Base-by-base conservation (phyloP, 2,797 vertebrate genomes). In the Poecilia picta region DNA sequence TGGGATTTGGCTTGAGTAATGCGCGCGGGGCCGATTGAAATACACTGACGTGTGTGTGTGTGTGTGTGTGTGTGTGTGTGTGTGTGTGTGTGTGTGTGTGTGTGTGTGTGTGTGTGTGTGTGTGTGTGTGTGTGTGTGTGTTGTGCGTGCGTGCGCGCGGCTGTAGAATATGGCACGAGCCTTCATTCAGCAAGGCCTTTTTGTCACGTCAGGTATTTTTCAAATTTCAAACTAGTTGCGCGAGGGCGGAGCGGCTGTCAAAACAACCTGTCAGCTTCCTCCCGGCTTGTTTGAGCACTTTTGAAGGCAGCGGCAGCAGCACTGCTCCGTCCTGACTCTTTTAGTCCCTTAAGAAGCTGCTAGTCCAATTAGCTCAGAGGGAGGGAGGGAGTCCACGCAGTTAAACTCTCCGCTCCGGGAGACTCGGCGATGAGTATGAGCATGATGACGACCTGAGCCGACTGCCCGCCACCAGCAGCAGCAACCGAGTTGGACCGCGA, bases 311-410 rank as follows among this genome's bases (percentile, higher is more conserved):
- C 75, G 12, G 78, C 86, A 59, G 84, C 31, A 33, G 66, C 87
- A 88, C 88, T 89, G 81, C 86, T 12, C 46, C 57, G 79, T 83
- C 64, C 84, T 57, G 82, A 25, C 87, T n/a, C 78, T 28, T 73
- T 83, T 85, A 93, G 84, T 90, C 93, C 72, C 31, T 74, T 94
- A 91, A 94, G 91, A 91, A 83, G 87, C 85, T 10, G 33, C 83
- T 90, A 91, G 93, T 94, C 94, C 90, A 89, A 91, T 93, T 94
- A 95, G 36, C 49, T 74, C 77, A 80, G 85, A 79, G 79, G 72
- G 49, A 18, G 75, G 83, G 81, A 80, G 89, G 71, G 85, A 83
- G 87, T 89, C 84, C 82, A 78, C 73, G 80, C 82, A 70, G 20
- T n/a, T 70, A n/a, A 41, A 70, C 18, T 66, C 33, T 39, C 33